These are phyloP conservation scores for Sinelater perroti DNA, from an alignment of 2,888 invertebrate species.

Conservation along the genomic window DNA sequence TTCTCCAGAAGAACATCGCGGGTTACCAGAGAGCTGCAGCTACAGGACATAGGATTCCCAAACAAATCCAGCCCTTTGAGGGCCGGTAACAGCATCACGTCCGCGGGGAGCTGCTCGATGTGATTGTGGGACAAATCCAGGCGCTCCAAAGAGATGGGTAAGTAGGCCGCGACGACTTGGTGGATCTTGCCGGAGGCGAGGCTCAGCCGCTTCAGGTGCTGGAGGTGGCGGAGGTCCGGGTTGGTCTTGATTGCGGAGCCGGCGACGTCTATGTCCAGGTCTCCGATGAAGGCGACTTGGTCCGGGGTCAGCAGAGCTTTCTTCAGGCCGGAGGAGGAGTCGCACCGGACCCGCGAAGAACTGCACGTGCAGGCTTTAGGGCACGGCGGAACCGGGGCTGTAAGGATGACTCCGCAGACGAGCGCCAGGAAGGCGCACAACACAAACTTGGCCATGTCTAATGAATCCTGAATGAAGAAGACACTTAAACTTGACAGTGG, in stretches of 20 bases:
- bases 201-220: constrained; percentile 52
- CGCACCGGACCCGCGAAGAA: constrained; percentile 72
- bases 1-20: constrained; percentile 66
- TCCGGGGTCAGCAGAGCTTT: constrained; percentile 58
- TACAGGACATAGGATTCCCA: constrained; percentile 76
- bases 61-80: constrained; percentile 72
- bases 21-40: constrained; percentile 72
- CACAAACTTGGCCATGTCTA: constrained; percentile 3
- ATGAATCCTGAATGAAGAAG: no score
- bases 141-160: constrained; percentile 54
- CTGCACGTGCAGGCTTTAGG: constrained; percentile 67
- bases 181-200: constrained; percentile 53
- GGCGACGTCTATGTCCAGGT: constrained; percentile 49
- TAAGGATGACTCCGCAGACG: constrained; percentile 23
- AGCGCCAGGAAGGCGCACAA: neutral
- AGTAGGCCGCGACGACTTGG: constrained; percentile 46
- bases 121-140: constrained; percentile 72
- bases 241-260: constrained; percentile 50
- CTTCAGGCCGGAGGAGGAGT: constrained; percentile 78
- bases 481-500: no score
- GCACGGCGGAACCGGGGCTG: constrained; percentile 58
- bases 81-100: constrained; percentile 64
- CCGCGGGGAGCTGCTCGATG: constrained; percentile 66
- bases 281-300: constrained; percentile 49
- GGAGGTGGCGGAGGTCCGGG: constrained; percentile 53